Evolutionary conservation across 2,888 invertebrate genomes (phyloP), one percentile per base, ranked within the genome.

Genomic region (Brenthis daphne): DNA sequence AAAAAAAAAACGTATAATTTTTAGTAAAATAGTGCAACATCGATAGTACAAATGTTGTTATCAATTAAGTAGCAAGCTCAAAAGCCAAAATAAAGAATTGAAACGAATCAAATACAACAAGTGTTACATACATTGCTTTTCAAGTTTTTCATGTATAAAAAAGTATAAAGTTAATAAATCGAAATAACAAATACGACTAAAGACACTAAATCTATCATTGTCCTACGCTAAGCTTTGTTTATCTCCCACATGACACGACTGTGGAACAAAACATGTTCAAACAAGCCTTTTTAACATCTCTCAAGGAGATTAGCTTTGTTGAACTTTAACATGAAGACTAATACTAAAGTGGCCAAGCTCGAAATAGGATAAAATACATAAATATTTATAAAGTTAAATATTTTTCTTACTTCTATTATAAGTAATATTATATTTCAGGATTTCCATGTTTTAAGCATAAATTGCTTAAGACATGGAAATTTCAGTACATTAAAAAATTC

Each of bases 271-370:
- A 58, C 61, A 70, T 66, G 65, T 66, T 70, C 73, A 77, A 76
- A 79, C 74, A 78, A 72, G 68, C 72, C 79, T 77, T 79, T 85
- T 85, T 74, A 82, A 70, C 85, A 87, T 84, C 76, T 85, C 65
- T 73, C 84, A 86, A 87, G 84, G 84, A 79, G 72, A 71, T 73
- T 73, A 57, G 53, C 54, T 65, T 48, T 64, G 71, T 70, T 74
- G 68, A 73, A 74, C 70, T 70, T 67, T 54, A 65, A 70, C 69
- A 70, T 64, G 33, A 67, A 73, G 71, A 71, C 64, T 72, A 65
- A 65, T 43, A 61, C 33, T 54, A 50, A 43, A 56, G 43, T 63
- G 43, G 54, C 20, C 16, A 54, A 60, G 54, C 48, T 47, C 14
- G 55, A 56, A 20, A 12, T 37, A 33, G 6, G 37, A 20, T 63